phyloP scores from a whole-genome alignment of 53 echinoderm and acorn worm species.

The Patiria pectinifera region DNA sequence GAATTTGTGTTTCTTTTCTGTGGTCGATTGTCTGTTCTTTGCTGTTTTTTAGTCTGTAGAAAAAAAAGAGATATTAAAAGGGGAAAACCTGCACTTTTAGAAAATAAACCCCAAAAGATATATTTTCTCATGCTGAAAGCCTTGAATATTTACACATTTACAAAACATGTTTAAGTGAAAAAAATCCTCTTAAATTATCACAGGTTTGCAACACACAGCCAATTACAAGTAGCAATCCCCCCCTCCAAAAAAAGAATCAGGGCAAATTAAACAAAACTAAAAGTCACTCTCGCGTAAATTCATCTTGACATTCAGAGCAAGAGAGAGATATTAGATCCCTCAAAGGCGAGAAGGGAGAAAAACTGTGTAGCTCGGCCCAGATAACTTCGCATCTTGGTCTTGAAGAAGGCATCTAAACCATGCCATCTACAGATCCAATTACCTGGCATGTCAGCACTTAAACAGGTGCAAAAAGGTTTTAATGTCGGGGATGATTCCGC shows the following conservation, averaged over 20 bases:
- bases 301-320: slow-evolving; percentile 40
- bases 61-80: too few species aligned
- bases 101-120: too few species aligned
- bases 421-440: slow-evolving; percentile 64
- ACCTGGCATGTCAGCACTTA: slow-evolving; percentile 60
- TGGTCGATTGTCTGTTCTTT: too few species aligned
- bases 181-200: not conserved
- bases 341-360: slow-evolving; percentile 3
- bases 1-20: too few species aligned
- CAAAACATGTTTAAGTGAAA: too few species aligned
- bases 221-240: not conserved
- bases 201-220: not conserved
- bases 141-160: too few species aligned
- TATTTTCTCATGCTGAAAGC: too few species aligned
- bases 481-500: slow-evolving; percentile 58
- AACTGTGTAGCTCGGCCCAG: slow-evolving; percentile 16
- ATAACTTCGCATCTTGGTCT: slow-evolving; percentile 21
- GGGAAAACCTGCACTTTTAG: too few species aligned
- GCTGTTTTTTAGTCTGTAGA: too few species aligned
- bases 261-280: not conserved
- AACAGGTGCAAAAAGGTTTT: slow-evolving; percentile 70
- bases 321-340: not conserved
- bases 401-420: slow-evolving; percentile 52
- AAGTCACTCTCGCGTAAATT: slow-evolving; percentile 12
- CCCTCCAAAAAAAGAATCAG: not conserved